These are phyloP conservation scores for Macrosteles quadrilineatus DNA, from an alignment of 1,140 invertebrate genomes.

Conservation along the genomic window DNA sequence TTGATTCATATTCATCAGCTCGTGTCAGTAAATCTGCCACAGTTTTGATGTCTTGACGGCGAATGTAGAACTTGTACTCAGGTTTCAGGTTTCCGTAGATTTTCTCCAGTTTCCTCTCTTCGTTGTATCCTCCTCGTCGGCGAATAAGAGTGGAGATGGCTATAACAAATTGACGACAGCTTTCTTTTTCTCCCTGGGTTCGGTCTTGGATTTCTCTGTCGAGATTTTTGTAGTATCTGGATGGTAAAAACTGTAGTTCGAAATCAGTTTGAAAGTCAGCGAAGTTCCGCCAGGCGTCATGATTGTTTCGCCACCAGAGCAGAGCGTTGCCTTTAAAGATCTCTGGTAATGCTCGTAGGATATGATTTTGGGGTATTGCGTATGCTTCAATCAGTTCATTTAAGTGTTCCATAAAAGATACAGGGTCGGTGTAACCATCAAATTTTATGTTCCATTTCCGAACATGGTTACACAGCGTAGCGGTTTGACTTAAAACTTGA, in stretches of 20 bases:
- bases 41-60: neutral
- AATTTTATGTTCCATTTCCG: conserved; percentile 1
- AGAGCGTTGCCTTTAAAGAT: neutral
- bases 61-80: neutral
- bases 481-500: too few species aligned
- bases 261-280: neutral
- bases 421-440: neutral
- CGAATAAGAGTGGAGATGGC: neutral
- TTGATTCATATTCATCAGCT: neutral
- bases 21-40: neutral
- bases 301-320: neutral
- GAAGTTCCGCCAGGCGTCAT: neutral
- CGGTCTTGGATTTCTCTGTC: neutral
- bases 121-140: neutral
- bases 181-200: neutral
- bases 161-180: neutral
- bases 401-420: neutral
- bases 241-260: neutral
- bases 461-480: neutral
- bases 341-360: neutral
- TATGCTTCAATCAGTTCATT: neutral
- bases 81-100: neutral
- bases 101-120: neutral
- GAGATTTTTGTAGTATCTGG: neutral
- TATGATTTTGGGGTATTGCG: neutral